phyloP scores from a whole-genome alignment of 2,113 vertebrate species.

The Paracyprichromis sp. region DNA sequence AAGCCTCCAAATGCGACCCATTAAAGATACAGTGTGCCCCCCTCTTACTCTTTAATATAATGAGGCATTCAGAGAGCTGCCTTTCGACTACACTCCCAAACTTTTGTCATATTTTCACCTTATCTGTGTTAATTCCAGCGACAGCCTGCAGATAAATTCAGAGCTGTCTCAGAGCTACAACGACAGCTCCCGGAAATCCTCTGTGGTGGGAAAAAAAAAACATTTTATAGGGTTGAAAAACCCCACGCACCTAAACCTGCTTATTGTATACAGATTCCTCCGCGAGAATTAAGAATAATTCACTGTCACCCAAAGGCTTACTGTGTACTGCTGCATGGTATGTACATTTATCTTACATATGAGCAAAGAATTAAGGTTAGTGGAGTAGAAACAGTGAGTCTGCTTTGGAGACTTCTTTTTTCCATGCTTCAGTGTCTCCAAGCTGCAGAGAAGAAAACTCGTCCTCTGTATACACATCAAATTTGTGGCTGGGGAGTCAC shows the following conservation, averaged over 20 bases:
- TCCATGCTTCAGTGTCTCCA: constrained; percentile 40
- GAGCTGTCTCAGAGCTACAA: constrained; percentile 52
- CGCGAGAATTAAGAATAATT: neutral
- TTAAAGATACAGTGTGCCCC: constrained; percentile 30
- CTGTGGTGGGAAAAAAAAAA: constrained; percentile 8
- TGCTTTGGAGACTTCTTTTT: neutral
- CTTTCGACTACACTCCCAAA: constrained; percentile 55
- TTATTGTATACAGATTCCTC: constrained; percentile 2
- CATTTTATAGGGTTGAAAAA: constrained; percentile 2
- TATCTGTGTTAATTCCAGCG: constrained; percentile 72
- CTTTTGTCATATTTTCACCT: constrained; percentile 65
- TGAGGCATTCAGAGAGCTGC: constrained; percentile 40
- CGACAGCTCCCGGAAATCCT: constrained; percentile 62
- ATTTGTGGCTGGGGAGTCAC: constrained; percentile 24
- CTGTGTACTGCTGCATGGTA: neutral
- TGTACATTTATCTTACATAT: neutral
- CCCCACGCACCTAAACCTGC: neutral
- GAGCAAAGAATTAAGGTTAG: neutral
- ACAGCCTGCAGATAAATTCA: constrained; percentile 69
- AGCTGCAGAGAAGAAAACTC: constrained; percentile 26
- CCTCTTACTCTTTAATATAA: constrained; percentile 47
- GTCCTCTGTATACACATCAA: constrained; percentile 44
- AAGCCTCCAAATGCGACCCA: constrained; percentile 48
- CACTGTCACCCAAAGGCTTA: neutral
- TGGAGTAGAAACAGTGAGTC: neutral